These are phyloP conservation scores for Pseudomyrmex pallidus DNA, from an alignment of 1,140 invertebrate genomes.

Conservation along the genomic window DNA sequence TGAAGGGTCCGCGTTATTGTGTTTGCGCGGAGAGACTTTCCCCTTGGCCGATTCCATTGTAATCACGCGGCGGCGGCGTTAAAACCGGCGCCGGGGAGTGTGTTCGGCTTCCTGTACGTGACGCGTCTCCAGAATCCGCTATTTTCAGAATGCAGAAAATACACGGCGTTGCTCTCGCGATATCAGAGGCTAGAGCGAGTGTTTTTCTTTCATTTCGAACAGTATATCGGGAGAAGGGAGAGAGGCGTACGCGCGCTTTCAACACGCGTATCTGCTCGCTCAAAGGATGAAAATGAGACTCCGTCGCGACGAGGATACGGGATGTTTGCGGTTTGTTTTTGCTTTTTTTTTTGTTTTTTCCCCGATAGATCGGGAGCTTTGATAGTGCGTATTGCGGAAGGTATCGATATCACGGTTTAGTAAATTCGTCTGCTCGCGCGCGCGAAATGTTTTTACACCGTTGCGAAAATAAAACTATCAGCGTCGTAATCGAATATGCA, in stretches of 20 bases:
- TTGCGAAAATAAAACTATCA: neutral
- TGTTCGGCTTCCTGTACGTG: conserved; percentile 27
- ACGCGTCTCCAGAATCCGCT: conserved; percentile 17
- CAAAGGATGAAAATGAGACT: conserved; percentile 35
- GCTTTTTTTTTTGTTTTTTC: neutral
- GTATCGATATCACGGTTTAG: neutral
- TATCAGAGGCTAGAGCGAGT: conserved; percentile 12
- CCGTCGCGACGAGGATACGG: neutral
- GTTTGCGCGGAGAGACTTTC: neutral
- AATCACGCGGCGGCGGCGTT: neutral
- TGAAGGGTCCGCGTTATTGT: neutral
- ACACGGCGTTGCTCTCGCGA: neutral
- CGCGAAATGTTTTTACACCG: conserved; percentile 9
- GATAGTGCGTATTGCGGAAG: neutral
- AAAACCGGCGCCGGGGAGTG: conserved; percentile 10
- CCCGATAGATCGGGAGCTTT: neutral
- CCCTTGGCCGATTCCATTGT: conserved; percentile 13
- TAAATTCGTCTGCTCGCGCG: neutral
- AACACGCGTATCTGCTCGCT: conserved; percentile 3
- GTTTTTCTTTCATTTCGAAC: conserved; percentile 52
- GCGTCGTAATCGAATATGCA: neutral
- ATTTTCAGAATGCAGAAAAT: conserved; percentile 52
- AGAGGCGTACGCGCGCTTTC: neutral
- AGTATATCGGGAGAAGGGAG: conserved; percentile 2
- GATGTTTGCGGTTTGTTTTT: neutral